Percentiles rank a stretch among this genome's conserved stretches.
These are phyloP conservation scores for Dasypolia templi DNA, from an alignment of 2,888 invertebrate genomes.

Conservation along the genomic window DNA sequence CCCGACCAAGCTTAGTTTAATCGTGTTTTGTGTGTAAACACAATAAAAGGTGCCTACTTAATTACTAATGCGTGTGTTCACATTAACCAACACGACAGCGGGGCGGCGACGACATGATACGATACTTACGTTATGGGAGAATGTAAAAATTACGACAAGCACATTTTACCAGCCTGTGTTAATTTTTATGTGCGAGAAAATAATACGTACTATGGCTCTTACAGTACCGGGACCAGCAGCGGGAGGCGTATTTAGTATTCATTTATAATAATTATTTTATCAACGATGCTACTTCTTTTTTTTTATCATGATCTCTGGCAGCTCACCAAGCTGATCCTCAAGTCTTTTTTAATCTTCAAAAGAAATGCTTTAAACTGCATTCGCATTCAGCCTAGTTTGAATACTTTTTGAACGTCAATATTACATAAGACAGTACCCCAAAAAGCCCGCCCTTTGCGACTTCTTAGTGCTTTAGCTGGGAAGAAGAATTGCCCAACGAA, in stretches of 20 bases:
- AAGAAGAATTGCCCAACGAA: not conserved
- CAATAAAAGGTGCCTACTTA: constrained; percentile 57
- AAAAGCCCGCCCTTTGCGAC: not conserved
- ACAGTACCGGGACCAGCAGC: not conserved
- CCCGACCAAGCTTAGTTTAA: constrained; percentile 48
- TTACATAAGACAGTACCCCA: not conserved
- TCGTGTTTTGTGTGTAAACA: constrained; percentile 51
- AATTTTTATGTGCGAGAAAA: constrained; percentile 10
- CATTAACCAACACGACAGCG: constrained; percentile 48
- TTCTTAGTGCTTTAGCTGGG: not conserved
- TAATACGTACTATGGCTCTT: not conserved
- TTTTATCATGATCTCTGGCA: not conserved
- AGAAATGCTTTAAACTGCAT: no score
- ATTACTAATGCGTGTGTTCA: constrained; percentile 50
- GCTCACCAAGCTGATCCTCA: not conserved
- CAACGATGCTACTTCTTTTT: not conserved
- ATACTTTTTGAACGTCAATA: not conserved
- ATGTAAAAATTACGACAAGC: constrained; percentile 32
- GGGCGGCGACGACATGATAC: constrained; percentile 38
- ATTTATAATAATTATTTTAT: not conserved
- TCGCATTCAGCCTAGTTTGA: not conserved
- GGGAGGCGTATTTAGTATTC: not conserved
- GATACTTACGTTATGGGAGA: constrained; percentile 28
- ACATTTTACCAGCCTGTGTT: constrained; percentile 4
- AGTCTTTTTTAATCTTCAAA: not conserved